Evolutionary conservation across 2,797 vertebrate genomes (phyloP).

Genomic region (Rousettus madagascariensis): DNA sequence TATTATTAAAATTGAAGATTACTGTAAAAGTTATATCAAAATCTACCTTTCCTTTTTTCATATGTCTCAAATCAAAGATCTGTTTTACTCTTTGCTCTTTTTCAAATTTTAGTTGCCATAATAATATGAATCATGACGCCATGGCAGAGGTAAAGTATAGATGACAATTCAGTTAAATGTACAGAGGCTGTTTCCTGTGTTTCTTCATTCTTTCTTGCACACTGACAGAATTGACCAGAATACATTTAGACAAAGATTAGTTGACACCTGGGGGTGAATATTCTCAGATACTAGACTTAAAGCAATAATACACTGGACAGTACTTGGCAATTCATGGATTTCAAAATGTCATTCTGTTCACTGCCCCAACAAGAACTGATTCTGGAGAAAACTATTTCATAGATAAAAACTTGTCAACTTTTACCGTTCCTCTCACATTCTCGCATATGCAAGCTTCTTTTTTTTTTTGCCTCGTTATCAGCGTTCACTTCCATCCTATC

Average conservation of each 20-base stretch:
- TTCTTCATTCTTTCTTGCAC: conserved; percentile 38
- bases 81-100: conserved; percentile 40
- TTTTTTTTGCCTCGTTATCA: conserved; percentile 19
- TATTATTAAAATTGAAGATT: neutral
- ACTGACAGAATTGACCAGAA: conserved; percentile 52
- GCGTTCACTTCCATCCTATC: neutral
- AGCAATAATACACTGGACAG: conserved; percentile 61
- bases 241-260: conserved; percentile 64
- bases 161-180: conserved; percentile 67
- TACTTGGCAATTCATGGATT: conserved; percentile 67
- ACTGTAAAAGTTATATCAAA: conserved; percentile 10
- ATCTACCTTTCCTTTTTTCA: conserved; percentile 9
- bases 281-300: conserved; percentile 52
- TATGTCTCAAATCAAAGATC: conserved; percentile 40
- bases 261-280: conserved; percentile 52
- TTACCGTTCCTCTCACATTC: conserved; percentile 31
- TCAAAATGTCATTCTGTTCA: conserved; percentile 61
- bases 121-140: conserved; percentile 47
- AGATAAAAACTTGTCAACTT: conserved; percentile 35
- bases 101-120: conserved; percentile 66
- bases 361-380: conserved; percentile 48
- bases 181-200: conserved; percentile 11
- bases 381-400: conserved; percentile 20
- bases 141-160: conserved; percentile 49
- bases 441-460: neutral